Percentiles rank a stretch among this genome's conserved stretches.
phyloP scores from a whole-genome alignment of 2,113 vertebrate species.

The Boulengeromyrus knoepffleri region DNA sequence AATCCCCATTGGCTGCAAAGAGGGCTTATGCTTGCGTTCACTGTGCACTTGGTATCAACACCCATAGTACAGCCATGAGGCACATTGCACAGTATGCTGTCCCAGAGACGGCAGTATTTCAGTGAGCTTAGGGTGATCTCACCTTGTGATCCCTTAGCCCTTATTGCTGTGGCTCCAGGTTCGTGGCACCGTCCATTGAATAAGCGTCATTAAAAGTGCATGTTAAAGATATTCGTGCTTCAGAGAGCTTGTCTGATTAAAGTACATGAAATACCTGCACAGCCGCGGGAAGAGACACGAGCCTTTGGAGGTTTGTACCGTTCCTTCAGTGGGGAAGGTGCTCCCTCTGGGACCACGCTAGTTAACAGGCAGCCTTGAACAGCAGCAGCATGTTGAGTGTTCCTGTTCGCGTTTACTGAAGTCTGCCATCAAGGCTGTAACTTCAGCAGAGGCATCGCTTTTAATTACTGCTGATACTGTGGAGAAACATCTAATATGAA shows the following conservation, averaged over 20 bases:
- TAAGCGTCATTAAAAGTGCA: background rate
- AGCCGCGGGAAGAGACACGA: background rate
- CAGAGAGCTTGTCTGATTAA: background rate
- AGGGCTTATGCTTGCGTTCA: background rate
- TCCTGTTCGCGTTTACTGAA: conserved; percentile 52
- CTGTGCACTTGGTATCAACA: background rate
- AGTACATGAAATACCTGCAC: background rate
- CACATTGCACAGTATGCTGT: background rate
- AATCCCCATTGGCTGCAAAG: background rate
- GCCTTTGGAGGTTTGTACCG: background rate
- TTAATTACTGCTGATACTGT: conserved; percentile 90
- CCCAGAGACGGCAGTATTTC: background rate
- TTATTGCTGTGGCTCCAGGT: background rate
- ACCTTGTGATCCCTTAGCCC: background rate
- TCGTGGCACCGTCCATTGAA: background rate
- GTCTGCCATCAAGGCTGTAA: conserved; percentile 65
- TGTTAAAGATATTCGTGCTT: background rate
- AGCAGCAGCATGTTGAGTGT: conserved; percentile 51
- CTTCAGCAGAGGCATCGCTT: conserved; percentile 68
- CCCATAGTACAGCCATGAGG: background rate
- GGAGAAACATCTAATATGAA: conserved; percentile 92
- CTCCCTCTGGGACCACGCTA: conserved; percentile 21
- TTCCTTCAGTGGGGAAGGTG: background rate
- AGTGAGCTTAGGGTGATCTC: background rate
- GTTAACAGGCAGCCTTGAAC: conserved; percentile 55